Evolutionary conservation across 2,888 invertebrate species (phyloP).

Genomic region (Machimus atricapillus): DNA sequence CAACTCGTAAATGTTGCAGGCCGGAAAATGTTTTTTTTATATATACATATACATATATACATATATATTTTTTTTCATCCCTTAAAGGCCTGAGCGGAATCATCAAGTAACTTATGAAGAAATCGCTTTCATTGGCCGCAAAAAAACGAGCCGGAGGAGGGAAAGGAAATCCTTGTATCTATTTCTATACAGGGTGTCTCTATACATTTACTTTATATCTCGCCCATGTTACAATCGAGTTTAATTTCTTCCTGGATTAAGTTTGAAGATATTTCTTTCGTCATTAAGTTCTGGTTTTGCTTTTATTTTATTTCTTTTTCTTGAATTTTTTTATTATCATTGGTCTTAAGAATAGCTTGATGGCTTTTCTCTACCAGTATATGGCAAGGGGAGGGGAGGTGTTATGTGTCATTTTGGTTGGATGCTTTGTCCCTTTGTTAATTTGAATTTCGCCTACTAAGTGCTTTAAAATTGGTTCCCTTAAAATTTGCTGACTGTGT

Average conservation of each 20-base stretch:
- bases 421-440: neutral
- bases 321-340: neutral
- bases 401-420: neutral
- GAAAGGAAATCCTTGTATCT: neutral
- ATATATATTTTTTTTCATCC: neutral
- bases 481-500: neutral
- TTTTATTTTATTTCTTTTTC: neutral
- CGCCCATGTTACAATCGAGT: neutral
- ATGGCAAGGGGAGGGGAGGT: neutral
- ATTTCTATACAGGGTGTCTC: neutral
- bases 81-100: neutral
- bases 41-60: neutral
- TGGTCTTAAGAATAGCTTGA: neutral
- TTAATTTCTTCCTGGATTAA: neutral
- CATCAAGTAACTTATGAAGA: neutral
- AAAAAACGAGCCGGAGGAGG: too few relatives aligned
- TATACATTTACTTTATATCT: neutral
- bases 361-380: neutral
- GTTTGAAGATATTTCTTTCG: neutral
- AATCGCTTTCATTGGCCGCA: neutral
- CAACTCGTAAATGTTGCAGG: neutral
- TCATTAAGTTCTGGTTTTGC: neutral
- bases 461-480: neutral
- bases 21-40: neutral
- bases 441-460: neutral